Conservation (phyloP, 2,113 vertebrate species). For the Geococcyx californianus region DNA sequence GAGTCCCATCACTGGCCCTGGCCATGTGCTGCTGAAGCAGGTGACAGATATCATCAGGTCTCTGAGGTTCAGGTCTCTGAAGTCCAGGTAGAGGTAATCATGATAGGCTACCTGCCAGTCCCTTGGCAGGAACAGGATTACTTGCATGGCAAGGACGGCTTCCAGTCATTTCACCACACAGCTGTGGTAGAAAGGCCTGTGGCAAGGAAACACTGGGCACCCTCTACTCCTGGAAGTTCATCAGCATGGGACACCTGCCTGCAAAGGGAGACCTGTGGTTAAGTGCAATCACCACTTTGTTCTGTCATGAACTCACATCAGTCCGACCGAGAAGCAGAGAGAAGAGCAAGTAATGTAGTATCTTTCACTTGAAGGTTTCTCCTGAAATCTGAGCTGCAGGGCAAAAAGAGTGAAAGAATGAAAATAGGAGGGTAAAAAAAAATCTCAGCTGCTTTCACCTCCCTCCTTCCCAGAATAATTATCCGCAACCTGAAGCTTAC, state of each 20-base stretch:
- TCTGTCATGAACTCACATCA: fast-evolving
- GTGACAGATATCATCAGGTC: not conserved
- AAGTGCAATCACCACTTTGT: fast-evolving
- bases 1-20: not conserved
- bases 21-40: not conserved
- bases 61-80: not conserved
- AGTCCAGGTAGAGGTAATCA: too few relatives aligned
- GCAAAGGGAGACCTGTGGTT: fast-evolving
- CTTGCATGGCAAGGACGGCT: not conserved
- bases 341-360: not conserved
- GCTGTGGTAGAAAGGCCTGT: not conserved
- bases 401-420: not conserved
- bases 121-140: not conserved
- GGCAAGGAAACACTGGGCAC: not conserved
- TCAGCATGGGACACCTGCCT: fast-evolving
- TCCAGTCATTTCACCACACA: fast-evolving
- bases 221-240: fast-evolving
- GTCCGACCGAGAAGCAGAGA: fast-evolving
- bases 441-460: not conserved
- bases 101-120: not conserved
- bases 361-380: not conserved
- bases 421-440: not conserved
- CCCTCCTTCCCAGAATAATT: not conserved
- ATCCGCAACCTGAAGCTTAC: not conserved
- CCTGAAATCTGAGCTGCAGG: not conserved